Conservation (phyloP, 2,797 vertebrate genomes). For the Sebastes diaconus region DNA sequence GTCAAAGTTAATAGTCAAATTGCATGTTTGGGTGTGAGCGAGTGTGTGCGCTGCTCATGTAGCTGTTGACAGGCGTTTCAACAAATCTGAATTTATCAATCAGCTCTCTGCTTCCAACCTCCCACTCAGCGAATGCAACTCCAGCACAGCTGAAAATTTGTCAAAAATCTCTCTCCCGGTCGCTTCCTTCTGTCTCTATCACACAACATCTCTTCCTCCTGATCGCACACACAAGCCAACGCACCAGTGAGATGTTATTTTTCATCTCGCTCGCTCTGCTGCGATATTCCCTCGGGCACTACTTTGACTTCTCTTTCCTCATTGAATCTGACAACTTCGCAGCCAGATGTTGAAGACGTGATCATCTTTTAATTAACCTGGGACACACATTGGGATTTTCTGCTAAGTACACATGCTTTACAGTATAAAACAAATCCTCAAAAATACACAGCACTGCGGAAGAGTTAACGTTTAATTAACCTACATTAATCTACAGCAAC, state of each 20-base stretch:
- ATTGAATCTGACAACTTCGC: slow-evolving; percentile 64
- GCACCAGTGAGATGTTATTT: slow-evolving; percentile 49
- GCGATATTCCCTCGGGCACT: slow-evolving; percentile 48
- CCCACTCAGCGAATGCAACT: slow-evolving; percentile 2
- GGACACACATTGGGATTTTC: slow-evolving; percentile 36
- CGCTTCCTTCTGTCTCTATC: slow-evolving; percentile 1
- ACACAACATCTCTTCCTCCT: slow-evolving; percentile 11
- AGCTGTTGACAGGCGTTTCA: neutral
- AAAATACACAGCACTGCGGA: slow-evolving; percentile 10
- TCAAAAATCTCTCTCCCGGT: slow-evolving; percentile 2
- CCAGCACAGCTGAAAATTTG: slow-evolving; percentile 11
- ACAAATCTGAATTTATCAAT: slow-evolving; percentile 27
- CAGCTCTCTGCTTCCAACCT: neutral
- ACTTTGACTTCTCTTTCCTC: slow-evolving; percentile 50
- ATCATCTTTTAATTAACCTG: slow-evolving; percentile 76
- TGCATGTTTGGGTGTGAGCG: neutral
- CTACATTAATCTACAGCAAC: neutral
- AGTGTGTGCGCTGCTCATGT: neutral
- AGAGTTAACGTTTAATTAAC: slow-evolving; percentile 28
- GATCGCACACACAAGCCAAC: slow-evolving; percentile 33
- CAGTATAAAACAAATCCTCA: neutral
- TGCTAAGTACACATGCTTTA: neutral
- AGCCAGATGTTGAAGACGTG: slow-evolving; percentile 55
- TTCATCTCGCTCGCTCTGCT: slow-evolving; percentile 46
- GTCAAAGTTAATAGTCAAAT: neutral